Conservation (phyloP, 2,888 invertebrate genomes). For the Drosophila maculinotata region DNA sequence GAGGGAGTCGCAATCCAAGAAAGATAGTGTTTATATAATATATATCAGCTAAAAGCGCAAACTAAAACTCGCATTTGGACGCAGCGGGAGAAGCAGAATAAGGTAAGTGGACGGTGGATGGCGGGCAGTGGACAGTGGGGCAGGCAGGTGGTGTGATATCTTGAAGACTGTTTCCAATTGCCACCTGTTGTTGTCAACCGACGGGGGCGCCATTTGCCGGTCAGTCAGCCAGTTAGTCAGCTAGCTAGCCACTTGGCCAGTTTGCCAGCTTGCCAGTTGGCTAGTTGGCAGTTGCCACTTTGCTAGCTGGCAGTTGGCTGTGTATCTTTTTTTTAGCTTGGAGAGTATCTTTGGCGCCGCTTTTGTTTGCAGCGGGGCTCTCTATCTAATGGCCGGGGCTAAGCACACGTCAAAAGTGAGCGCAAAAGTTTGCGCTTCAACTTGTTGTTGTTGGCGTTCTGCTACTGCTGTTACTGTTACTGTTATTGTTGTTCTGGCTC, state of each 20-base stretch:
- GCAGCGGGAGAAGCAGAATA: conserved; percentile 11
- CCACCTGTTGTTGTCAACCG: conserved; percentile 70
- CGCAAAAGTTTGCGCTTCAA: conserved; percentile 68
- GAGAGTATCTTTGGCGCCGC: conserved; percentile 57
- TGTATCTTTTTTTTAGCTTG: conserved; percentile 28
- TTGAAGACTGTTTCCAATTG: conserved; percentile 38
- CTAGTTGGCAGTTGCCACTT: conserved; percentile 7
- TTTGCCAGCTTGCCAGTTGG: conserved; percentile 15
- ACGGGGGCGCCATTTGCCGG: conserved; percentile 38
- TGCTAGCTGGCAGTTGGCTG: not conserved
- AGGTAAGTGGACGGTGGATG: conserved; percentile 39
- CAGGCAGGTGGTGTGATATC: conserved; percentile 52
- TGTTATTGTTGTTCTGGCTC: conserved; percentile 27
- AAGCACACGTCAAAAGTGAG: conserved; percentile 77
- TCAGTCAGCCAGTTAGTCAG: conserved; percentile 14
- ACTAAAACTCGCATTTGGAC: conserved; percentile 32
- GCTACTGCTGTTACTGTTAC: not conserved
- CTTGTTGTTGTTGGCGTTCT: conserved; percentile 33
- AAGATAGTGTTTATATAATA: not conserved
- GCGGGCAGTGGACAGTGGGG: too few relatives aligned
- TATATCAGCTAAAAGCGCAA: conserved; percentile 7
- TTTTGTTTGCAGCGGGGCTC: conserved; percentile 51
- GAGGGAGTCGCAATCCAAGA: conserved; percentile 3
- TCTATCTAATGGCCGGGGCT: conserved; percentile 54
- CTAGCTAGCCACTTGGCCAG: conserved; percentile 5